Conservation (phyloP, 2,797 vertebrate species). For the Ceryle rudis region DNA sequence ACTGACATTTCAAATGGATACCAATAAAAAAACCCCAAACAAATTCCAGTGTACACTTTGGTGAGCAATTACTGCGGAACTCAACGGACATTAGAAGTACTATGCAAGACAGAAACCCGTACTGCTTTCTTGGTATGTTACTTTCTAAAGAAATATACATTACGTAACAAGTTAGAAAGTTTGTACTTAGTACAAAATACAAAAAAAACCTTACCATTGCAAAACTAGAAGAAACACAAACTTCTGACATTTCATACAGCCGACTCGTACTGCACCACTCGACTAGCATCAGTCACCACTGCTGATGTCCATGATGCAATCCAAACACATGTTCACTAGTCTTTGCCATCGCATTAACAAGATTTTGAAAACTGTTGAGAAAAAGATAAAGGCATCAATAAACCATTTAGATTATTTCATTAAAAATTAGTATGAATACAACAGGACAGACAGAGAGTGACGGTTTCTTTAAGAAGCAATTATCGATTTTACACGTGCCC, state of each 20-base stretch:
- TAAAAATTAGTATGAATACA: neutral
- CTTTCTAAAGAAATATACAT: neutral
- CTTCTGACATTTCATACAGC: conserved; percentile 1
- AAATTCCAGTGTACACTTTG: neutral
- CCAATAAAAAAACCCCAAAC: neutral
- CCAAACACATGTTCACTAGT: conserved; percentile 19
- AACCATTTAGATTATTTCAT: neutral
- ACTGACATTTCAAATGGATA: neutral
- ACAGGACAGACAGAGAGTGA: neutral
- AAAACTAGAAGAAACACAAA: conserved; percentile 40
- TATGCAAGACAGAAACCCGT: neutral
- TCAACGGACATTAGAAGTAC: neutral
- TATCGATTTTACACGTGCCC: neutral
- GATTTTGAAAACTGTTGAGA: conserved; percentile 53
- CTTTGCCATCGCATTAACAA: conserved; percentile 26
- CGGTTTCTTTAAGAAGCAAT: neutral
- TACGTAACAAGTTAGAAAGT: neutral
- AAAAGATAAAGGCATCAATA: conserved; percentile 24
- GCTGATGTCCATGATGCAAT: conserved; percentile 31
- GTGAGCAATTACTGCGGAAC: neutral
- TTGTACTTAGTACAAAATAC: neutral
- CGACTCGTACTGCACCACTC: neutral
- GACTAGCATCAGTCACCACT: neutral
- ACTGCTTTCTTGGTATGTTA: neutral
- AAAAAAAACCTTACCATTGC: conserved; percentile 43